Conservation (phyloP, 1,140 invertebrate species). For the Arctopsyche grandis region DNA sequence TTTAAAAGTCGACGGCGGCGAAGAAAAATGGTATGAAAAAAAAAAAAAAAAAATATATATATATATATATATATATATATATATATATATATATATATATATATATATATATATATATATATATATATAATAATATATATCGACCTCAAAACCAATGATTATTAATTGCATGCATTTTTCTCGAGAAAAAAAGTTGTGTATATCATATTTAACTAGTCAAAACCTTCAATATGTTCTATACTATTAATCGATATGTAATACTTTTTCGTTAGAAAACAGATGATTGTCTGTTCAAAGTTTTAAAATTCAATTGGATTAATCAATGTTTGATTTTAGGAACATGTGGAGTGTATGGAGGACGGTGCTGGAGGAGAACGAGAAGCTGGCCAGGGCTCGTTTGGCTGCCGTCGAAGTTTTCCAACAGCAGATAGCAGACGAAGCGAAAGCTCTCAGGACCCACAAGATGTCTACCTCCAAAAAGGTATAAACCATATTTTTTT, state of each 20-base stretch:
- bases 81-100: neutral
- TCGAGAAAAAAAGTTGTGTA: too few species aligned
- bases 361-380: constrained; percentile 94
- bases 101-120: neutral
- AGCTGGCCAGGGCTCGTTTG: constrained; percentile 86
- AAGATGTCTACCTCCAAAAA: constrained; percentile 91
- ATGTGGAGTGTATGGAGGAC: constrained; percentile 97
- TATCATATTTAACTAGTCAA: too few species aligned
- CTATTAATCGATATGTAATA: too few species aligned
- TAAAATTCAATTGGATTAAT: too few species aligned
- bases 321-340: constrained; percentile 74
- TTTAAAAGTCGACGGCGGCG: constrained; percentile 86
- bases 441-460: constrained; percentile 83
- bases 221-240: too few species aligned
- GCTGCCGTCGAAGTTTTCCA: constrained; percentile 94
- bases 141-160: too few species aligned
- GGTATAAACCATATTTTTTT: constrained; percentile 62
- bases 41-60: too few species aligned
- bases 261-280: too few species aligned
- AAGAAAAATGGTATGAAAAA: constrained; percentile 85
- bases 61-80: neutral
- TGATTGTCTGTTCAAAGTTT: too few species aligned
- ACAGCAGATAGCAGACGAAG: constrained; percentile 92
- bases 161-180: too few species aligned
- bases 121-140: neutral